Evolutionary conservation across 1,140 invertebrate genomes (phyloP).

Genomic region (Littorina saxatilis): DNA sequence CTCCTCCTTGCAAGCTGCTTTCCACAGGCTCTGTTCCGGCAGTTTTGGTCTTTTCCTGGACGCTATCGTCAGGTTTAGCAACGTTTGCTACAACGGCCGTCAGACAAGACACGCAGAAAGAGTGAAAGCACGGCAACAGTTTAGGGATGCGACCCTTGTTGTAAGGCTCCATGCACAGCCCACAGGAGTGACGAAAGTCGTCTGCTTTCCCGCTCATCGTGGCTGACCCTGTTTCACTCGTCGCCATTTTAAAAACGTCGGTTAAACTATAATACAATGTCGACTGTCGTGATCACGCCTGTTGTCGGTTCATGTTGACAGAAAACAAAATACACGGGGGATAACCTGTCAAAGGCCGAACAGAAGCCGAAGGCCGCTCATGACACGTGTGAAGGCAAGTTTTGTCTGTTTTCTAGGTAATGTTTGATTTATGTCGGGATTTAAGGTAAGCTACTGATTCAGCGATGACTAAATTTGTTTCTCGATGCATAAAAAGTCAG

Average conservation of each 20-base stretch:
- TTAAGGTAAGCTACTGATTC: too few species aligned
- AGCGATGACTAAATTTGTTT: too few species aligned
- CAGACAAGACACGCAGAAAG: background rate
- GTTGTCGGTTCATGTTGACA: background rate
- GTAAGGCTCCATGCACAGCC: conserved; percentile 6
- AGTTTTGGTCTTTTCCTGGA: background rate
- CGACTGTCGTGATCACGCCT: background rate
- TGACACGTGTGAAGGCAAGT: too few species aligned
- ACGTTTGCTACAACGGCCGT: background rate
- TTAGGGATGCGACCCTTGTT: background rate
- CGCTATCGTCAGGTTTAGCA: background rate
- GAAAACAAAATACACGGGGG: background rate
- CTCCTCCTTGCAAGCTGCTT: background rate
- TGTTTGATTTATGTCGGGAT: too few species aligned
- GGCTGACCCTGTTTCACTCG: background rate
- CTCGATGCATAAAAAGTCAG: too few species aligned
- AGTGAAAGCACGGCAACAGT: background rate
- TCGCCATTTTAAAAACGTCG: background rate
- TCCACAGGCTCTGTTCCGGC: background rate
- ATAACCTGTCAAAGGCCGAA: too few species aligned
- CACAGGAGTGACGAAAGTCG: conserved; percentile 1
- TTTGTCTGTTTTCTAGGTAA: too few species aligned
- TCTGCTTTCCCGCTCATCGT: background rate
- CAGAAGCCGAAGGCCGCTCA: too few species aligned
- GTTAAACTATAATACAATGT: background rate